phyloP scores from a whole-genome alignment of 2,888 invertebrate species.

The Smittia sp. region DNA sequence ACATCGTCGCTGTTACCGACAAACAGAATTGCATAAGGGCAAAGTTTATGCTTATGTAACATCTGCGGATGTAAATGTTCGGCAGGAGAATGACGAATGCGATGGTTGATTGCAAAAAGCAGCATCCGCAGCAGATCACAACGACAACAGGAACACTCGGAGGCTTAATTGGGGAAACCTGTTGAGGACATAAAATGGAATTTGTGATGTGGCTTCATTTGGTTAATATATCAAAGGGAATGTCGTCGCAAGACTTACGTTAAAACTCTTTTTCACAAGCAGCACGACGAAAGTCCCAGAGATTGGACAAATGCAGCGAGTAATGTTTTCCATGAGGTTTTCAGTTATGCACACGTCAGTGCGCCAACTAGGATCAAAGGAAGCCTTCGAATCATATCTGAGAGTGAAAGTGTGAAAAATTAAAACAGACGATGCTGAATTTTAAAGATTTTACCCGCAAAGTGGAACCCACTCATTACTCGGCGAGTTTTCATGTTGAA shows the following conservation, averaged over 20 bases:
- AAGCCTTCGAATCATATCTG: constrained; percentile 54
- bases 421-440: background rate
- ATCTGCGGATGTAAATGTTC: constrained; percentile 53
- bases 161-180: constrained; percentile 46
- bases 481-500: constrained; percentile 52
- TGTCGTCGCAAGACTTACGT: constrained; percentile 51
- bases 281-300: constrained; percentile 65
- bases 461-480: constrained; percentile 52
- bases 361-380: constrained; percentile 61
- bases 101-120: constrained; percentile 52
- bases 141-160: constrained; percentile 51
- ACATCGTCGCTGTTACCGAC: constrained; percentile 69
- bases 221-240: background rate
- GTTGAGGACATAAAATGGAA: constrained; percentile 41
- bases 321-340: constrained; percentile 55
- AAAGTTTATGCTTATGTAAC: constrained; percentile 62
- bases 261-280: constrained; percentile 57
- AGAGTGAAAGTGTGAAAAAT: constrained; percentile 23
- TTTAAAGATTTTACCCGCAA: constrained; percentile 49
- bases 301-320: constrained; percentile 61
- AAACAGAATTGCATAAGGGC: constrained; percentile 68
- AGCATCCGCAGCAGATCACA: constrained; percentile 53
- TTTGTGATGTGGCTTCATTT: background rate
- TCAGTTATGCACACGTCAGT: constrained; percentile 60
- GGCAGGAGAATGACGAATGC: constrained; percentile 52